Evolutionary conservation across 2,113 vertebrate species (phyloP).

Genomic region (Gadus macrocephalus): DNA sequence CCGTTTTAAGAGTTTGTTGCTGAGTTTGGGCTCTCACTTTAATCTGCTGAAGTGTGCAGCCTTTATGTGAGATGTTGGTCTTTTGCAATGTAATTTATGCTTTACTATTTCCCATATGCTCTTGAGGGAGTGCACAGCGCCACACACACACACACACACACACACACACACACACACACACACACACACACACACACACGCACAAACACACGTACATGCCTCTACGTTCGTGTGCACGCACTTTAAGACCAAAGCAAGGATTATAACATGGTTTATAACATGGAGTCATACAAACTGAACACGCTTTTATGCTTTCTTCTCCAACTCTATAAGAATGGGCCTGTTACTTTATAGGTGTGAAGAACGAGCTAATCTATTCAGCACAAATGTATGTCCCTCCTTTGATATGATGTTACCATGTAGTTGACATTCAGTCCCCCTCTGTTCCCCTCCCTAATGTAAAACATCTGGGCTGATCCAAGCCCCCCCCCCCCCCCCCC

Average conservation of each 20-base stretch:
- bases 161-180: too few relatives aligned
- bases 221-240: slow-evolving; percentile 12
- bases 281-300: slow-evolving; percentile 51
- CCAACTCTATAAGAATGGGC: too few relatives aligned
- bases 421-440: slow-evolving; percentile 47
- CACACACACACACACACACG: too few relatives aligned
- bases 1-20: too few relatives aligned
- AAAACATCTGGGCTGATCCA: slow-evolving; percentile 51
- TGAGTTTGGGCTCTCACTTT: too few relatives aligned
- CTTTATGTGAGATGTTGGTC: too few relatives aligned
- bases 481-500: neutral
- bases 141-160: too few relatives aligned
- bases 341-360: too few relatives aligned
- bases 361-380: too few relatives aligned
- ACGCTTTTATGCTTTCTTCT: neutral
- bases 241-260: neutral
- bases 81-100: slow-evolving; percentile 17
- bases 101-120: too few relatives aligned
- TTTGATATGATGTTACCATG: slow-evolving; percentile 17
- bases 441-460: slow-evolving; percentile 52
- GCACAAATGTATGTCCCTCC: too few relatives aligned
- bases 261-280: slow-evolving; percentile 30
- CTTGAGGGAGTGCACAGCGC: neutral
- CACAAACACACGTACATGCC: neutral
- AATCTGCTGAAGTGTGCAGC: too few relatives aligned